Evolutionary conservation across 2,888 invertebrate genomes (phyloP).

Genomic region (Hybos culiciformis): DNA sequence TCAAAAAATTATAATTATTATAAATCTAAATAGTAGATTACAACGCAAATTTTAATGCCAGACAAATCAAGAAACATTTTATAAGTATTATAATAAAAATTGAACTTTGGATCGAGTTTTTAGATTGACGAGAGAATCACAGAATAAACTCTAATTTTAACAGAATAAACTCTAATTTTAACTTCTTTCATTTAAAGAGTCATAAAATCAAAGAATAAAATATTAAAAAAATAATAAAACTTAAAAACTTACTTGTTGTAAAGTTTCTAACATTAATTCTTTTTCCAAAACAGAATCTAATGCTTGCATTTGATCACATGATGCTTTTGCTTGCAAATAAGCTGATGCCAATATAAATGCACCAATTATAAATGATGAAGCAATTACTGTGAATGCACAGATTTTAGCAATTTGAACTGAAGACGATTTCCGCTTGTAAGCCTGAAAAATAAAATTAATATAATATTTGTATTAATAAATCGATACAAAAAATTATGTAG

Average conservation of each 20-base stretch:
- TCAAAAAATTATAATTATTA: no score
- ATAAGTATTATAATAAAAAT: no score
- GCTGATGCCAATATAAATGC: conserved; percentile 71
- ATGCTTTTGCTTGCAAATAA: conserved; percentile 67
- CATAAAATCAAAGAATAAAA: no score
- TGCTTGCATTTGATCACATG: conserved; percentile 64
- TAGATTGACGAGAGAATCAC: no score
- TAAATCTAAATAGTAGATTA: no score
- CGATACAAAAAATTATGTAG: no score
- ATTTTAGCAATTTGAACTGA: conserved; percentile 79
- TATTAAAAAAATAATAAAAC: no score
- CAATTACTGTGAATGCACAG: conserved; percentile 67
- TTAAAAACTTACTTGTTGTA: conserved; percentile 59
- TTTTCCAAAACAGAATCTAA: conserved; percentile 51
- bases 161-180: background rate
- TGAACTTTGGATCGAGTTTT: no score
- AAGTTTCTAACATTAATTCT: conserved; percentile 54
- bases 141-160: background rate
- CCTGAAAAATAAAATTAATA: no score
- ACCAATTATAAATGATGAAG: conserved; percentile 67
- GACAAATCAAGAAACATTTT: no score
- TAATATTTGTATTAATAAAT: no score
- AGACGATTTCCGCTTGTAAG: conserved; percentile 61
- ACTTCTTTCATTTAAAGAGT: background rate
- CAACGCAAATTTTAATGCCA: no score